A percentile compares a stretch with the other conserved stretches of the same genome.
phyloP scores from a whole-genome alignment of 2,888 invertebrate genomes.

The Masnerella sp. region DNA sequence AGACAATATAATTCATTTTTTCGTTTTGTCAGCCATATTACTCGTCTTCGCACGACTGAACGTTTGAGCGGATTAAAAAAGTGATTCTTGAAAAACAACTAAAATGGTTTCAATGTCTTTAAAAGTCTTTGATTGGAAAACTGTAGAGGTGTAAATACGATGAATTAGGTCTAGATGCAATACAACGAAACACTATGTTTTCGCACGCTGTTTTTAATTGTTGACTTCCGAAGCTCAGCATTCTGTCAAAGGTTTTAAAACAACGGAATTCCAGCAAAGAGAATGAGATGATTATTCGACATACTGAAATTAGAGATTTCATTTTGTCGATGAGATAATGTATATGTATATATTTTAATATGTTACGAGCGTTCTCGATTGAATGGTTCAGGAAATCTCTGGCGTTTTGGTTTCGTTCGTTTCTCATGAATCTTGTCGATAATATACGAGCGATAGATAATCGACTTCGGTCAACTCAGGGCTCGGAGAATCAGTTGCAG shows the following conservation, averaged over 20 bases:
- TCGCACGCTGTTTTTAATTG: slow-evolving; percentile 9
- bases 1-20: too few relatives aligned
- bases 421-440: slow-evolving; percentile 43
- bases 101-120: not conserved
- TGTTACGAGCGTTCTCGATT: slow-evolving; percentile 46
- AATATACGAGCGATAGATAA: slow-evolving; percentile 54
- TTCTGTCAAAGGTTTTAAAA: slow-evolving; percentile 57
- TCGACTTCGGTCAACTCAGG: slow-evolving; percentile 54
- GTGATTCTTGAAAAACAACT: not conserved
- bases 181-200: slow-evolving; percentile 49
- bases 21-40: too few relatives aligned
- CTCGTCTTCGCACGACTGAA: not conserved
- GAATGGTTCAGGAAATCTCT: slow-evolving; percentile 21
- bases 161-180: slow-evolving; percentile 27
- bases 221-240: slow-evolving; percentile 39
- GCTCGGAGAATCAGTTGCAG: slow-evolving; percentile 46
- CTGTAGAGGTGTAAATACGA: slow-evolving; percentile 7
- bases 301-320: slow-evolving; percentile 19
- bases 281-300: slow-evolving; percentile 16
- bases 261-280: slow-evolving; percentile 21
- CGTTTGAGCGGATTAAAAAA: not conserved
- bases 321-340: slow-evolving; percentile 21
- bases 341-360: slow-evolving; percentile 53
- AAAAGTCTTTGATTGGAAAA: slow-evolving; percentile 3
- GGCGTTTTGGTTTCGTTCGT: too few relatives aligned